phyloP scores from a whole-genome alignment of 2,113 vertebrate genomes.

The Alligator sinensis region DNA sequence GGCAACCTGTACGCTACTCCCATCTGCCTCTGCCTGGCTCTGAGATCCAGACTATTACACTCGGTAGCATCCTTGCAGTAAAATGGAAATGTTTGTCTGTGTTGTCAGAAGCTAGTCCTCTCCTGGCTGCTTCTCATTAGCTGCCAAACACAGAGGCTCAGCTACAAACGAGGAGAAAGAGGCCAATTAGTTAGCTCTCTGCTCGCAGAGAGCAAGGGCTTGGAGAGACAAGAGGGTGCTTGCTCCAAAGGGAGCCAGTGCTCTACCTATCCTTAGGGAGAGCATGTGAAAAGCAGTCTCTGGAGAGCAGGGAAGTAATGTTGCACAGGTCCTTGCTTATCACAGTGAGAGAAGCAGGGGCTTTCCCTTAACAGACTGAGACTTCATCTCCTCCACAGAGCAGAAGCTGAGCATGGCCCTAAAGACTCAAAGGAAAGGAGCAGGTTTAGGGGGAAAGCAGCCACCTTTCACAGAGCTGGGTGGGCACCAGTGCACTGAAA shows the following conservation, averaged over 20 bases:
- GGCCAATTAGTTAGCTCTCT: not conserved
- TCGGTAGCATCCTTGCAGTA: conserved; percentile 15
- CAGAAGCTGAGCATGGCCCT: accelerated
- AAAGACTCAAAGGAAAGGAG: not conserved
- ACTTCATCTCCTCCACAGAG: not conserved
- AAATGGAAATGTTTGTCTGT: conserved; percentile 32
- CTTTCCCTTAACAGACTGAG: not conserved
- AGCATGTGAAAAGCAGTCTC: not conserved
- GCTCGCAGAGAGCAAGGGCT: not conserved
- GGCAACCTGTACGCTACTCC: not conserved
- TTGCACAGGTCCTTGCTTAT: not conserved
- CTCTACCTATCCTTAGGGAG: not conserved
- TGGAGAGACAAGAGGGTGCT: not conserved
- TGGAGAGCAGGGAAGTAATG: not conserved
- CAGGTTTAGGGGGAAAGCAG: not conserved
- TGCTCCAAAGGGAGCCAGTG: accelerated
- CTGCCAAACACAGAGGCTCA: not conserved
- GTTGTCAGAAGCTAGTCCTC: conserved; percentile 60
- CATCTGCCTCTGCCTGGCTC: conserved; percentile 31
- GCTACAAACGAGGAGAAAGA: conserved; percentile 7
- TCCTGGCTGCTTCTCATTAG: not conserved
- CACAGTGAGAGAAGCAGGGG: not conserved
- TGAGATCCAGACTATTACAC: not conserved
- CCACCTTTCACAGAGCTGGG: not conserved
- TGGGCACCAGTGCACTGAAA: not conserved